Conservation (phyloP, 2,888 invertebrate genomes). For the Aphelenchoides bicaudatus region DNA sequence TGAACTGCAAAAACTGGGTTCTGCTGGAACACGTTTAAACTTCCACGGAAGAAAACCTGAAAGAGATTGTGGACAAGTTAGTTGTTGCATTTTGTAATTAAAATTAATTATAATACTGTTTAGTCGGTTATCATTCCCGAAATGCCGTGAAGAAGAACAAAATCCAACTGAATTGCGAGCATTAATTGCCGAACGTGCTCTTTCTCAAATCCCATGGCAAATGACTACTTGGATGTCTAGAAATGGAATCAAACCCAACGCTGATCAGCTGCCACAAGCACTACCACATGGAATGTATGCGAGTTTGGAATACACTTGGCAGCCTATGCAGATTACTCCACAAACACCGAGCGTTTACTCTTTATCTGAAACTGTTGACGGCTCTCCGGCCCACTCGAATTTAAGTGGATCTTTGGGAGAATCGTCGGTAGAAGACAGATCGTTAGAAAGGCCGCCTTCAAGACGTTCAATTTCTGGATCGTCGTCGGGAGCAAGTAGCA, state of each 20-base stretch:
- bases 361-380: too few species aligned
- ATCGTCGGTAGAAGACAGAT: too few species aligned
- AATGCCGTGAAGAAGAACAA: slow-evolving; percentile 35
- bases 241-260: slow-evolving; percentile 26
- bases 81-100: slow-evolving; percentile 4
- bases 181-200: slow-evolving; percentile 32
- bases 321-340: too few species aligned
- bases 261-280: slow-evolving; percentile 1
- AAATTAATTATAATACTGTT: slow-evolving; percentile 26
- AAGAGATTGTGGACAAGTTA: slow-evolving; percentile 43
- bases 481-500: too few species aligned
- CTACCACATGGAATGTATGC: slow-evolving; percentile 4
- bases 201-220: slow-evolving; percentile 30
- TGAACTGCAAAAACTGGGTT: slow-evolving; percentile 45
- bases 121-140: slow-evolving; percentile 35
- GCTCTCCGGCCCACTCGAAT: too few species aligned
- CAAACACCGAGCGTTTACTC: too few species aligned
- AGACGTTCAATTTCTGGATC: too few species aligned
- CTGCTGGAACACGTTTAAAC: slow-evolving; percentile 45
- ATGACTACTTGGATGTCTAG: slow-evolving; percentile 40
- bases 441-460: too few species aligned
- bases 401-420: too few species aligned
- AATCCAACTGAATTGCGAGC: slow-evolving; percentile 27
- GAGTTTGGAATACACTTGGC: slow-evolving; percentile 1
- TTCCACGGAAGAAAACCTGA: slow-evolving; percentile 49